These are phyloP conservation scores for Harpalus rubripes DNA, from an alignment of 2,888 invertebrate genomes.

Conservation along the genomic window DNA sequence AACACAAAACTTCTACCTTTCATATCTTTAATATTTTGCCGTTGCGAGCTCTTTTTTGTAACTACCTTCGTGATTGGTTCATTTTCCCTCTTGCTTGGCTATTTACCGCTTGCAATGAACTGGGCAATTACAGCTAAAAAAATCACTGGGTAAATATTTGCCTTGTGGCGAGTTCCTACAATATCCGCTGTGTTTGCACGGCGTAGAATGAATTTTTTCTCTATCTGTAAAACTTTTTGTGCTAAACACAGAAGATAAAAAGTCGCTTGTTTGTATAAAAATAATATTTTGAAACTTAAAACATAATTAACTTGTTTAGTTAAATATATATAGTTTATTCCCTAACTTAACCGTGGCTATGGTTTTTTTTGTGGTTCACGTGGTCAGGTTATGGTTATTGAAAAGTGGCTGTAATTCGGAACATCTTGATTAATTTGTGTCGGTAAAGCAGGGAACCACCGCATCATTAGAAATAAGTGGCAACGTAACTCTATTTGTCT, in stretches of 20 bases:
- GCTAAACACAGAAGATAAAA: background rate
- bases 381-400: too few relatives aligned
- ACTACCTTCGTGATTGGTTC: background rate
- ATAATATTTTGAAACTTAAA: background rate
- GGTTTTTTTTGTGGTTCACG: too few relatives aligned
- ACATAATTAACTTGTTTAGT: too few relatives aligned
- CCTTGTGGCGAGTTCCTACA: slow-evolving; percentile 32
- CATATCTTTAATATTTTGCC: background rate
- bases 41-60: background rate
- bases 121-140: slow-evolving; percentile 37
- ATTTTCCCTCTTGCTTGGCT: background rate
- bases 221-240: background rate
- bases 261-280: background rate
- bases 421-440: too few relatives aligned
- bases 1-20: too few relatives aligned
- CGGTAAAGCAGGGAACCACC: too few relatives aligned
- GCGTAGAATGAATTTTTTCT: background rate
- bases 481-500: too few relatives aligned
- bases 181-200: slow-evolving; percentile 34
- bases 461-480: too few relatives aligned
- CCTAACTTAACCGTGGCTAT: too few relatives aligned
- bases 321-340: too few relatives aligned
- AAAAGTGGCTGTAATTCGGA: too few relatives aligned
- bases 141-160: slow-evolving; percentile 51
- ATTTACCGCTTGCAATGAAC: slow-evolving; percentile 25